phyloP scores from a whole-genome alignment of 1,140 invertebrate species.

The Glossosoma conforme region DNA sequence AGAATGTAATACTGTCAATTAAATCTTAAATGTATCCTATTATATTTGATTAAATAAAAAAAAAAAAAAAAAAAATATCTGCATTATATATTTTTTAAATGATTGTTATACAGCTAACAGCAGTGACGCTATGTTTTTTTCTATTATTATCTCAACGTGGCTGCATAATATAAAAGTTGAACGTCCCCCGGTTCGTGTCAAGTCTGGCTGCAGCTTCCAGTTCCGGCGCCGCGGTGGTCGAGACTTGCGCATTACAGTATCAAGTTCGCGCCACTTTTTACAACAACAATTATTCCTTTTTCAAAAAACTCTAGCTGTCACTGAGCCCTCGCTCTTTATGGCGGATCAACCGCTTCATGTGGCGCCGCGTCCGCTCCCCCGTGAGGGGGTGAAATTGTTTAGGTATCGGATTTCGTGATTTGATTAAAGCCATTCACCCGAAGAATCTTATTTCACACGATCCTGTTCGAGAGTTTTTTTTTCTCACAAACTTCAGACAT shows the following conservation, averaged over 20 bases:
- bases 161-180: too few species aligned
- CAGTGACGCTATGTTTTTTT: too few species aligned
- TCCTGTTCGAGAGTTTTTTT: slow-evolving; percentile 1
- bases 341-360: slow-evolving; percentile 5
- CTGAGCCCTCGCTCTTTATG: slow-evolving; percentile 7
- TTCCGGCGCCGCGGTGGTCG: slow-evolving; percentile 4
- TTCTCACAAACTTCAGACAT: too few species aligned
- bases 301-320: neutral
- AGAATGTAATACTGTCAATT: too few species aligned
- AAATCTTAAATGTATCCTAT: too few species aligned
- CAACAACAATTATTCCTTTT: neutral
- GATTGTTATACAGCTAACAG: too few species aligned
- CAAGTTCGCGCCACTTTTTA: slow-evolving; percentile 2
- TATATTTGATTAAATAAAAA: too few species aligned
- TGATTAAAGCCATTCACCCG: slow-evolving; percentile 19
- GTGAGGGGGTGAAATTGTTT: slow-evolving; percentile 8
- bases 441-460: neutral
- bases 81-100: too few species aligned
- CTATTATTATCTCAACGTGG: too few species aligned
- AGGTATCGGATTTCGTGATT: slow-evolving; percentile 18
- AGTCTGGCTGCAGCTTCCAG: neutral
- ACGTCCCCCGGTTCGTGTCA: too few species aligned
- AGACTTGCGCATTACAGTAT: slow-evolving; percentile 2
- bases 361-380: neutral
- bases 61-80: too few species aligned